Evolutionary conservation across 2,113 vertebrate genomes (phyloP), one percentile per base, ranked within the genome.

Genomic region (Tylochromis polylepis): DNA sequence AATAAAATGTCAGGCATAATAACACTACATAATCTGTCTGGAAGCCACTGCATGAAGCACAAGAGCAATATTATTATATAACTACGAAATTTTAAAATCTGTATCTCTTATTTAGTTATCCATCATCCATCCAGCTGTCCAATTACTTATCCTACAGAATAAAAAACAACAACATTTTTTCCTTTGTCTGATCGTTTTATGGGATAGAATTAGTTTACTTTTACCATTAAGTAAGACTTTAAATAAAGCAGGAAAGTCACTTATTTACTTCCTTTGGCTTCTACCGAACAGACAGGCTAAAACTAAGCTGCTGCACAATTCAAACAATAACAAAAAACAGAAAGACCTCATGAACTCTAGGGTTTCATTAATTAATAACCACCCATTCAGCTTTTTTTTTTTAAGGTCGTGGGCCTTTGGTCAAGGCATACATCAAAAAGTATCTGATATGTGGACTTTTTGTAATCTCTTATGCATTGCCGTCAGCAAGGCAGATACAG

Each of bases 401-500:
- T 36, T 60, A 62, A 90, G 85, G 87, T 88, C 85, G 80, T 79
- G 75, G 70, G 43, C 46, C 58, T 88, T 83, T 22, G 43, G 65
- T 92, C 72, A 89, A 93, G 81, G 77, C 77, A 62, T 65, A 36
- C 70, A 93, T 93, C 78, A 87, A 51, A 91, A 62, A 56, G 62
- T 59, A 89, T 79, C 67, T 93, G 77, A 89, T 84, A 85, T 60
- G 70, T 89, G 86, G 77, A 49, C 41, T 75, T 43, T 77, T 79
- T 90, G 55, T 91, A 84, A 90, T 92, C 90, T 79, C 77, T 72
- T 56, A 77, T 84, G 57, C 78, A 57, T 92, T 5, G 53, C 84
- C 70, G 20, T 91, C 90, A 94, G 91, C 92, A 93, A 89, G 90
- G 85, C 70, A 80, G 80, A 89, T 53, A 20, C 29, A 67, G 87